phyloP scores from a whole-genome alignment of 2,113 vertebrate species.

The Theropithecus gelada region DNA sequence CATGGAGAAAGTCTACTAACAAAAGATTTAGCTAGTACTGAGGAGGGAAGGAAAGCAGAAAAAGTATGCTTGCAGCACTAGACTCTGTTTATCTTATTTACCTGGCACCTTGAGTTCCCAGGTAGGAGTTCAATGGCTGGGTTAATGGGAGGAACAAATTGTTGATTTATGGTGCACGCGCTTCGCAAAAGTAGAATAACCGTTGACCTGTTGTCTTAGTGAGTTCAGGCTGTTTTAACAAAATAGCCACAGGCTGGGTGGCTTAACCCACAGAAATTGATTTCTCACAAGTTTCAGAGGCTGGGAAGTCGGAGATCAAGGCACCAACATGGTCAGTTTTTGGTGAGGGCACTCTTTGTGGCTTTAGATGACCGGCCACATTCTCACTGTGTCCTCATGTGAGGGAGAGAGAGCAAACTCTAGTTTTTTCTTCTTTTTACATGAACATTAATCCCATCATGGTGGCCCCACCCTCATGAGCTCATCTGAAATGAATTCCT shows the following conservation, averaged over 20 bases:
- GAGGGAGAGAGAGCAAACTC: too few relatives aligned
- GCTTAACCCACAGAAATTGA: not conserved
- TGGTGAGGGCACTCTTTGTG: not conserved
- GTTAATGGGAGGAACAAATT: conserved; percentile 7
- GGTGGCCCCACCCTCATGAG: not conserved
- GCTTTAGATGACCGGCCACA: not conserved
- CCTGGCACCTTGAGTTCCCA: not conserved
- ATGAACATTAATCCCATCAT: not conserved
- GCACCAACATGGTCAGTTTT: not conserved
- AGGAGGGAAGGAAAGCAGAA: not conserved
- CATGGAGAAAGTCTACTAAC: not conserved
- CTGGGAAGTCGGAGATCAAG: not conserved
- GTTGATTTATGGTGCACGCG: not conserved
- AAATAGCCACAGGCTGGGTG: not conserved
- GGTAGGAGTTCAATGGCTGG: not conserved
- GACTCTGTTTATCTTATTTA: not conserved
- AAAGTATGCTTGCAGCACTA: not conserved
- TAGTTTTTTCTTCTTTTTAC: not conserved
- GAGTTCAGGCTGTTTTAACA: not conserved
- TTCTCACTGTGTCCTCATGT: not conserved
- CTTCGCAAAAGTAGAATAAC: conserved; percentile 17
- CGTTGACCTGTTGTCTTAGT: not conserved
- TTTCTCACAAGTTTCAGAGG: not conserved
- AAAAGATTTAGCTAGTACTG: not conserved
- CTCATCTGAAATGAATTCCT: not conserved